A percentile compares a stretch with the other conserved stretches of the same genome.
Evolutionary conservation across 2,113 vertebrate genomes (phyloP).

Genomic region (Pteronura brasiliensis): DNA sequence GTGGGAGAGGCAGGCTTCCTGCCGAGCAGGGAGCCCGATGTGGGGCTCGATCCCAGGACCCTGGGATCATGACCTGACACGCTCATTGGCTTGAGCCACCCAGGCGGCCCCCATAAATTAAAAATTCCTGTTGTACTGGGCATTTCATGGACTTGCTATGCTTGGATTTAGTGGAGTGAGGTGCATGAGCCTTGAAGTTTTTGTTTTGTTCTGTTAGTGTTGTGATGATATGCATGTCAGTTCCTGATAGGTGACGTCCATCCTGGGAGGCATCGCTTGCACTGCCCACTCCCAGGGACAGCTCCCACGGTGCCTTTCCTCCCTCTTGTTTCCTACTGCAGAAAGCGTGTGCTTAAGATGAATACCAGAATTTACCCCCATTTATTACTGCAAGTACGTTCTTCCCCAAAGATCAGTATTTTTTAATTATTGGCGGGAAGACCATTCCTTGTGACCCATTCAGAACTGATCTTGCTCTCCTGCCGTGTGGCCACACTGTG

Average conservation of each 20-base stretch:
- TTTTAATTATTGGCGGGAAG: background rate
- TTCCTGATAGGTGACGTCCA: background rate
- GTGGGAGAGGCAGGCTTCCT: too few species aligned
- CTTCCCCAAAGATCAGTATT: background rate
- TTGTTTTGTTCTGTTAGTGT: background rate
- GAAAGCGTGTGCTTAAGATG: background rate
- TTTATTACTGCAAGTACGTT: background rate
- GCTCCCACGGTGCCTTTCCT: too few species aligned
- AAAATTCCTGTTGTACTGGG: background rate
- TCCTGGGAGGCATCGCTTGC: background rate
- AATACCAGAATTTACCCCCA: background rate
- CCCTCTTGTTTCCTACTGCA: too few species aligned
- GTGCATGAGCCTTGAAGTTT: background rate
- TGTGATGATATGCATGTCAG: background rate
- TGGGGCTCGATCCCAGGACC: too few species aligned
- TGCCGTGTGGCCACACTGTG: rapidly evolving
- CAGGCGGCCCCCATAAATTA: too few species aligned
- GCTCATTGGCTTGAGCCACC: too few species aligned
- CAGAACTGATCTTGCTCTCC: background rate
- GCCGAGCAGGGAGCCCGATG: too few species aligned
- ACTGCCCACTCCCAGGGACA: too few species aligned
- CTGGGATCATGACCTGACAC: too few species aligned
- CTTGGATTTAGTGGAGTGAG: background rate
- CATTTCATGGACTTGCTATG: background rate
- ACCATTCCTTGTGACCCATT: background rate